phyloP scores from a whole-genome alignment of 2,113 vertebrate genomes.

The Pelecanoides urinatrix region DNA sequence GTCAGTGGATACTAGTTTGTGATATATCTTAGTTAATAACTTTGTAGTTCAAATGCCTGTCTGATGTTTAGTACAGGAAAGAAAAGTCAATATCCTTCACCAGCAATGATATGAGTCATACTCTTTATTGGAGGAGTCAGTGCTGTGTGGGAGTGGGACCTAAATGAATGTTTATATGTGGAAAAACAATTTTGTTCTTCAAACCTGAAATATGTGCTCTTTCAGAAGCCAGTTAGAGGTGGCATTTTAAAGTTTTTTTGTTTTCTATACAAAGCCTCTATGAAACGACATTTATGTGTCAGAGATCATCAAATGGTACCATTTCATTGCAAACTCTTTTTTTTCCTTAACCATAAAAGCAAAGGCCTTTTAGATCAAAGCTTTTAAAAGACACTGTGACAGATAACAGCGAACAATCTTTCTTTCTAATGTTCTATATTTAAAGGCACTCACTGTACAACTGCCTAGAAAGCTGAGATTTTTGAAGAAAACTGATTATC shows the following conservation, averaged over 20 bases:
- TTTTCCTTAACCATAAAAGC: slow-evolving; percentile 25
- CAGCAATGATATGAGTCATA: slow-evolving; percentile 15
- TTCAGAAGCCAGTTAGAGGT: background rate
- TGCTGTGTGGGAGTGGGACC: background rate
- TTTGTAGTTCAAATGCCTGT: background rate
- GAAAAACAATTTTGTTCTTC: slow-evolving; percentile 50
- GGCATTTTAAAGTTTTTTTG: slow-evolving; percentile 42
- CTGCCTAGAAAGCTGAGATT: background rate
- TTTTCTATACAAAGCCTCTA: background rate
- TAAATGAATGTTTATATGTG: slow-evolving; percentile 38
- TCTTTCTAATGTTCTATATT: background rate
- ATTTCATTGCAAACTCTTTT: background rate
- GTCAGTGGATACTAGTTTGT: background rate
- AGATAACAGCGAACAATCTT: background rate
- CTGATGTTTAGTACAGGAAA: background rate
- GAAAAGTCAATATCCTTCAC: slow-evolving; percentile 35
- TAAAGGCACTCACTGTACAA: background rate
- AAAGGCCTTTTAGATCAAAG: slow-evolving; percentile 41
- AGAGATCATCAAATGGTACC: slow-evolving; percentile 28
- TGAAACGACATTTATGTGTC: background rate
- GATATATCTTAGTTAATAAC: slow-evolving; percentile 10
- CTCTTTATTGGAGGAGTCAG: background rate
- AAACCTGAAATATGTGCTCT: slow-evolving; percentile 35
- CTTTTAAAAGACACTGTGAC: slow-evolving; percentile 10
- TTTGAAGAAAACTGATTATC: background rate